Conservation (phyloP, 2,888 invertebrate species). For the Malthinus seriepunctatus region DNA sequence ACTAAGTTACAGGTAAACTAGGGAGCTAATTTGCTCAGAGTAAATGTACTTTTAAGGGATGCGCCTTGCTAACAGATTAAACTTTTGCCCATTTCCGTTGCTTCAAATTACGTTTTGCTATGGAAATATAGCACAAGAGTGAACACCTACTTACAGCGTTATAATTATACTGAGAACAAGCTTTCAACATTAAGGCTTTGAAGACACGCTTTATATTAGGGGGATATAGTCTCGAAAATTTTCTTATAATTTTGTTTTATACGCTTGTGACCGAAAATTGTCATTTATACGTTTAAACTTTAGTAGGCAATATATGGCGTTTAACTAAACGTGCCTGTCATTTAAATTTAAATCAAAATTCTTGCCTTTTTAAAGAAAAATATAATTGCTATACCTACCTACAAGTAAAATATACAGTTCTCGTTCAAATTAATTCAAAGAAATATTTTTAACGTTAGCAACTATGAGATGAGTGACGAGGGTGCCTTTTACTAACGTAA, state of each 20-base stretch:
- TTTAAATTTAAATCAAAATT: too few species aligned
- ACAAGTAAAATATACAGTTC: too few species aligned
- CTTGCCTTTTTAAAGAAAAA: too few species aligned
- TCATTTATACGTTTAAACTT: conserved; percentile 1
- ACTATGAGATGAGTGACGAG: too few species aligned
- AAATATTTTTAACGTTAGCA: too few species aligned
- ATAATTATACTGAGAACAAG: conserved; percentile 25
- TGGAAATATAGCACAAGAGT: conserved; percentile 25
- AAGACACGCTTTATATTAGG: conserved; percentile 14
- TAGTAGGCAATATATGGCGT: neutral
- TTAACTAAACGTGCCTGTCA: neutral
- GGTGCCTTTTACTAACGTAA: too few species aligned
- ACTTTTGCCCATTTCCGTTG: conserved; percentile 25
- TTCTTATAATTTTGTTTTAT: conserved; percentile 4
- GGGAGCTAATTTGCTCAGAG: conserved; percentile 24
- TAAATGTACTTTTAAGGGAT: conserved; percentile 28
- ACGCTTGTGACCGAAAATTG: neutral
- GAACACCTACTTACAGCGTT: conserved; percentile 22
- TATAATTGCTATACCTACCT: neutral
- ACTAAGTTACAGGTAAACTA: conserved; percentile 21
- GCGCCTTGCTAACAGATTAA: conserved; percentile 22
- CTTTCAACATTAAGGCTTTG: conserved; percentile 22
- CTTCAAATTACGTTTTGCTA: conserved; percentile 21
- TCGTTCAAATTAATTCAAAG: too few species aligned
- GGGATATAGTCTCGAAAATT: neutral